A percentile compares a stretch with the other conserved stretches of the same genome.
phyloP scores from a whole-genome alignment of 2,888 invertebrate species.

The Philonicus albiceps region DNA sequence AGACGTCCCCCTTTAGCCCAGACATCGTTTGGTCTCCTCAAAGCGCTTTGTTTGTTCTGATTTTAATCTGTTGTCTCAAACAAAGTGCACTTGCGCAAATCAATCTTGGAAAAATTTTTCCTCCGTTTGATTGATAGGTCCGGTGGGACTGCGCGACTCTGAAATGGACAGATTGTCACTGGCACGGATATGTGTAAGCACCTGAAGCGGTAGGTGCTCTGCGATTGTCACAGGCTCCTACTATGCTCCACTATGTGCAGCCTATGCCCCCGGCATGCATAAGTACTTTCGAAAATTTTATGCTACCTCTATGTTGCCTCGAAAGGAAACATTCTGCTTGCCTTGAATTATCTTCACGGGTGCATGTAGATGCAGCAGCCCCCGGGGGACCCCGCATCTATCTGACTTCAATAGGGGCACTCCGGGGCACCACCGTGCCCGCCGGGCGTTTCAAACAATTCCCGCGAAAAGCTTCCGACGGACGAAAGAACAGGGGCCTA shows the following conservation, averaged over 20 bases:
- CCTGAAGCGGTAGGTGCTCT: not conserved
- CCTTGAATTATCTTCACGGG: not conserved
- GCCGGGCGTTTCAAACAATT: not conserved
- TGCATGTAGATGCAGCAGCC: not conserved
- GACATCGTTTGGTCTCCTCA: not conserved
- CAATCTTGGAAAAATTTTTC: constrained; percentile 34
- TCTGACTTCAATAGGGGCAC: not conserved
- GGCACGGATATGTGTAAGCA: constrained; percentile 10
- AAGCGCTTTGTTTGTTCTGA: constrained; percentile 29
- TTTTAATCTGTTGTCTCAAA: constrained; percentile 26
- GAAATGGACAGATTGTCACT: constrained; percentile 26
- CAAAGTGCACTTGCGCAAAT: constrained; percentile 38
- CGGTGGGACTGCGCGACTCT: constrained; percentile 7
- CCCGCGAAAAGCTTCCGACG: not conserved
- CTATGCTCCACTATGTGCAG: not conserved
- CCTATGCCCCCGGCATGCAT: not conserved
- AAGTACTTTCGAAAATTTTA: not conserved
- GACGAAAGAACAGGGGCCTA: not conserved
- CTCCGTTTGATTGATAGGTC: constrained; percentile 36
- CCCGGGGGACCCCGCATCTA: not conserved
- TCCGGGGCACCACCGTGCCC: not conserved
- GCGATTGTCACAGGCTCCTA: not conserved
- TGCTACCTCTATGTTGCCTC: not conserved
- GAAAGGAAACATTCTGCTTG: not conserved
- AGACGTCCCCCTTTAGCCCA: not conserved